These are phyloP conservation scores for Xenops minutus DNA, from an alignment of 2,797 vertebrate species.

Conservation along the genomic window DNA sequence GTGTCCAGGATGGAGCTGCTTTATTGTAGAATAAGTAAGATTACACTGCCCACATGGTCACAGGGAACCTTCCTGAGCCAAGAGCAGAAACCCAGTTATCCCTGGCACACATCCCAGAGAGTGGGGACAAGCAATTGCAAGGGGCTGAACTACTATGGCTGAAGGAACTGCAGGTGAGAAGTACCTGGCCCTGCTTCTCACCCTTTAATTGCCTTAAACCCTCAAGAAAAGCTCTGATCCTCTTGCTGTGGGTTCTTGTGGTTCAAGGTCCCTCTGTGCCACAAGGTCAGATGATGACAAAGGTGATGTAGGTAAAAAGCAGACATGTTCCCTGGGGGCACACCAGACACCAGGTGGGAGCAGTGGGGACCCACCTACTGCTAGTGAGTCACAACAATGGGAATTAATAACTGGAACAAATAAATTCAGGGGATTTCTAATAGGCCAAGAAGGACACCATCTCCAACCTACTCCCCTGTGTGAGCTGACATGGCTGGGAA, in stretches of 20 bases:
- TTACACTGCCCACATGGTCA: neutral
- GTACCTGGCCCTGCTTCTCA: neutral
- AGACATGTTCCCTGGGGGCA: neutral
- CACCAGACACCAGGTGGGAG: neutral
- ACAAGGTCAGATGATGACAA: neutral
- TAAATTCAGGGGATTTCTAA: neutral
- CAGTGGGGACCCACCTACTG: accelerated
- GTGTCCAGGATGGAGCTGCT: neutral
- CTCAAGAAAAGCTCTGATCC: neutral
- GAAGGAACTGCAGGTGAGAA: neutral
- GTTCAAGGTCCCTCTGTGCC: neutral
- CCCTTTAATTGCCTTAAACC: neutral
- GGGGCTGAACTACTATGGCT: neutral
- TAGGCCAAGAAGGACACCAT: neutral
- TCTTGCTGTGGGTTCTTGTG: neutral
- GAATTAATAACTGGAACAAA: neutral
- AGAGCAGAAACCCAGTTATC: neutral
- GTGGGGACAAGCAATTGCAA: neutral
- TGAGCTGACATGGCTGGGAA: accelerated
- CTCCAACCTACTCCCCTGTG: neutral
- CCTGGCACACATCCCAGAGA: neutral
- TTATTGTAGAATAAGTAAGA: neutral
- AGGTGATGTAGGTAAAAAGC: neutral
- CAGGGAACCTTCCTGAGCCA: neutral
- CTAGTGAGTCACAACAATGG: accelerated